Evolutionary conservation across 2,888 invertebrate genomes (phyloP), one percentile per base, ranked within the genome.

Genomic region (Blastobasis lacticolella): DNA sequence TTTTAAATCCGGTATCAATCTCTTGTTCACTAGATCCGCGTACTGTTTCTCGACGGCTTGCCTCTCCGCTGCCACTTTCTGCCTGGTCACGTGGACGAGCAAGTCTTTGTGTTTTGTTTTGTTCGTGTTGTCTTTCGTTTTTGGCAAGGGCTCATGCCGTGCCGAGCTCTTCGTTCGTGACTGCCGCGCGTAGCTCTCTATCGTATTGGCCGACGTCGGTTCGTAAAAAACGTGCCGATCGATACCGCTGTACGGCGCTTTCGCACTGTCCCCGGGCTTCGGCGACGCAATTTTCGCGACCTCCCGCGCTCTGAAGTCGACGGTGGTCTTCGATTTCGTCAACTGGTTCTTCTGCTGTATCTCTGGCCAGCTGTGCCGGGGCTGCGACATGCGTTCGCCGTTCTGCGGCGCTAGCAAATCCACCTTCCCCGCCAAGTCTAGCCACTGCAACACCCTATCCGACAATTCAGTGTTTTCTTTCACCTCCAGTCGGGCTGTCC

Each of bases 381-480:
- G 88, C 51, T 84, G 85, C 3, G 77, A 57, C 71, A 86, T 80
- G 44, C 87, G 60, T 52, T 82, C 81, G 0, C 57, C 69, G 38
- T 75, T 80, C 9, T 78, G 75, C 4, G 81, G 74, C n/a, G 77
- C 74, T 10, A 88, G 57, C 38, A 88, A 63, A 60, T 86, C 84
- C 4, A 89, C 84, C 65, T 91, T 90, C 0, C 92, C 93, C 0
- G 94, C 94, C 52, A 94, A 78, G 70, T 95, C 94, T 58, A 95
- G 69, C 95, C 95, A 95, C 63, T 94, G 92, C 4, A 95, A 77
- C 0, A 95, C 95, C 51, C 94, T 88, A 55, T 95, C 94, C 0
- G 94, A 89, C 23, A 89, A 62, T n/a, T 86, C 87, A 0, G 76
- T 84, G 56, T 74, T 80, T 48, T 81, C 81, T 53, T 77, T 75